Conservation (phyloP, 1,140 invertebrate species). For the Diplogasteroides magnus region DNA sequence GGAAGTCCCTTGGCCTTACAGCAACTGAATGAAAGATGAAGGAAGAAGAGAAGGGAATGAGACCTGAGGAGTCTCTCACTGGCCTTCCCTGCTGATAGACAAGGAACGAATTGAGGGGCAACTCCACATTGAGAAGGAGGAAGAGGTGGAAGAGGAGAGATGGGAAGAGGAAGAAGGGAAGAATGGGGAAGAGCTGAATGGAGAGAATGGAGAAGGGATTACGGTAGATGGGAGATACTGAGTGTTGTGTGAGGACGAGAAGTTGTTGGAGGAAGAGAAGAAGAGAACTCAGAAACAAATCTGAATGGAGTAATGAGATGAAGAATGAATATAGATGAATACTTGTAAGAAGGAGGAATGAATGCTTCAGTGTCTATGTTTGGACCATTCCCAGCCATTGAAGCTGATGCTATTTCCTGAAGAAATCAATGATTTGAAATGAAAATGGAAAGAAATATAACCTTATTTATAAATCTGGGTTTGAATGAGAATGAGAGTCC, state of each 20-base stretch:
- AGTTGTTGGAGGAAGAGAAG: no score
- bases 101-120: constrained; percentile 25
- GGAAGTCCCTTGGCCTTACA: constrained; percentile 27
- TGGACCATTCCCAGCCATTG: not conserved
- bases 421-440: no score
- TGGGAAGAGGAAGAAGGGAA: not conserved
- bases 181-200: no score
- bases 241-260: no score
- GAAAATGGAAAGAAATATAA: no score
- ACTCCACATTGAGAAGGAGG: constrained; percentile 18
- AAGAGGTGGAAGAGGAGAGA: not conserved
- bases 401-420: not conserved
- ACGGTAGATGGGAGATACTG: no score
- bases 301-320: not conserved
- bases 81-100: constrained; percentile 20
- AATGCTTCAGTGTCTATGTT: not conserved
- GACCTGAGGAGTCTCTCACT: constrained; percentile 8
- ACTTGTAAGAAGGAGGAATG: not conserved
- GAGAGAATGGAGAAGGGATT: no score
- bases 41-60: not conserved
- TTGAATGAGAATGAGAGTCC: no score
- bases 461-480: no score
- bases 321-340: not conserved
- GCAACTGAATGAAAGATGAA: constrained; percentile 14
- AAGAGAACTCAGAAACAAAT: no score